These are phyloP conservation scores for Halocaridina rubra DNA, from an alignment of 2,888 invertebrate genomes.

Conservation along the genomic window DNA sequence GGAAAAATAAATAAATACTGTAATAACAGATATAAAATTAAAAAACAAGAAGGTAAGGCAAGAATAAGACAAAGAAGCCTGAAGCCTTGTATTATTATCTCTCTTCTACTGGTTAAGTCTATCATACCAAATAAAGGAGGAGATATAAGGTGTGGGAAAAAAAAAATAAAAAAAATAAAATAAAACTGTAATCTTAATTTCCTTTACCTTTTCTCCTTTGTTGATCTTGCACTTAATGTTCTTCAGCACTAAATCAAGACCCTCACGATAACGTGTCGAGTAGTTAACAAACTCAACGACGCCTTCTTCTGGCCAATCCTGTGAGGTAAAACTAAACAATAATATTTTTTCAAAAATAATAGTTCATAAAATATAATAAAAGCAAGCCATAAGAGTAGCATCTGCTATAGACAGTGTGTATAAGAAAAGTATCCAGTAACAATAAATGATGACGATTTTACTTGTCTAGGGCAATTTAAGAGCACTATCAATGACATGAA, in stretches of 20 bases:
- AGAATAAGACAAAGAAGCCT: neutral
- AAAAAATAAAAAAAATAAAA: neutral
- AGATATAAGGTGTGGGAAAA: neutral
- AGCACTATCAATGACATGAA: no score
- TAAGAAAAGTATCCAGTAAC: no score
- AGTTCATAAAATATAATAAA: neutral
- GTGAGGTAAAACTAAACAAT: neutral
- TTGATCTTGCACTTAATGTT: constrained; percentile 76
- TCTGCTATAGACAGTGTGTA: neutral
- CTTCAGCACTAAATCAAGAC: constrained; percentile 85
- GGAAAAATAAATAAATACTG: no score
- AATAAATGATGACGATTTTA: no score
- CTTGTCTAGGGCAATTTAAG: no score
- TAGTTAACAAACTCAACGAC: constrained; percentile 83
- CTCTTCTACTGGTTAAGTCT: neutral
- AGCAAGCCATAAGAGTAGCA: neutral
- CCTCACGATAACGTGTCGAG: constrained; percentile 87
- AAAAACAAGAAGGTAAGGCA: neutral
- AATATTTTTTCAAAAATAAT: neutral
- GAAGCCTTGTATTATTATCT: neutral
- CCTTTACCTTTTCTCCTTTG: constrained; percentile 72
- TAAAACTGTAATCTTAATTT: no score
- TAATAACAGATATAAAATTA: neutral
- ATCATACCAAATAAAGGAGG: neutral
- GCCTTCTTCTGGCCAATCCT: constrained; percentile 85